Base-by-base conservation (phyloP, 2,113 vertebrate genomes). In the Fulmarus glacialis region DNA sequence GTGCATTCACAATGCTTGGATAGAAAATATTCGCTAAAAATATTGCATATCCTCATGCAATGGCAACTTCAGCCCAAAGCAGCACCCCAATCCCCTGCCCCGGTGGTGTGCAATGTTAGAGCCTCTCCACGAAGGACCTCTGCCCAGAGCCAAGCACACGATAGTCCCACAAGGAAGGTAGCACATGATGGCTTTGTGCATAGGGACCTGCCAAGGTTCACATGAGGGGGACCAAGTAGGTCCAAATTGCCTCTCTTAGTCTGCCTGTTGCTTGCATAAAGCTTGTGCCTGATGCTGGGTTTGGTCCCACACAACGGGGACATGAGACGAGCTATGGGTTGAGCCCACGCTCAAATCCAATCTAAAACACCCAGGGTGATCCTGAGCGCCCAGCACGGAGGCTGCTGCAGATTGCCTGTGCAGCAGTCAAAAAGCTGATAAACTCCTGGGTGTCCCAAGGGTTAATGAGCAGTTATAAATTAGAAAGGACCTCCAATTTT, bases 241-340 rank as follows among this genome's bases (percentile, higher is more conserved):
- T 56, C 42, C 24, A 32, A 24, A 29, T 78, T 74, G 68, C 55
- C 10, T 53, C 5, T 43, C 16, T 56, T 29, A 23, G 8, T 9
- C 29, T 63, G 22, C 16, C 21, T 4, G 4, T 23, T 42, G 15
- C 42, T 63, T 67, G 9, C 10, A 5, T 15, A 18, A 68, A 74
- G 29, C 42, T 74, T 22, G 8, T 62, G 30, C 19, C 17, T 64
- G 22, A 3, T 48, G 34, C 23, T 52, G 14, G 12, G 13, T 59
- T 87, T 90, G 13, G 10, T 83, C 11, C n/a, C 30, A 34, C 14
- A 17, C 12, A 6, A 10, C 3, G 34, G 5, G 27, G 16, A 48
- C 20, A 6, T 55, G n/a, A 72, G n/a, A 42, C 1, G 4, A 83
- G 7, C 21, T 56, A 9, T 0, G 0, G 15, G 47, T 82, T 45